These are phyloP conservation scores for Anguilla anguilla DNA, from an alignment of 2,797 vertebrate genomes.

Conservation along the genomic window DNA sequence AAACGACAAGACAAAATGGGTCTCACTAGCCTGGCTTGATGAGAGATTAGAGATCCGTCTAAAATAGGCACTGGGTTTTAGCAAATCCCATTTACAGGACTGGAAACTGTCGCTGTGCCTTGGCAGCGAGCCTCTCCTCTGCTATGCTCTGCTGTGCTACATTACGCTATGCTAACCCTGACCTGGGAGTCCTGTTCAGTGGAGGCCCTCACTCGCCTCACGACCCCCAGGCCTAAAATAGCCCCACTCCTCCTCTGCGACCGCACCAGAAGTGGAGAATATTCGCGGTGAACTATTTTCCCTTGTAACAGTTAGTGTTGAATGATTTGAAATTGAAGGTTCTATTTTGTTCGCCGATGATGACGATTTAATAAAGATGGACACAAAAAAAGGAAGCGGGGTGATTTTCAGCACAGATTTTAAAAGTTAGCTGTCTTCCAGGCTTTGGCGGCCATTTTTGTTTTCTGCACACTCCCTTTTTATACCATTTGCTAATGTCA, in stretches of 20 bases:
- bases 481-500: too few relatives aligned
- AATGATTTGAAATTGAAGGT: not conserved
- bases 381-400: too few relatives aligned
- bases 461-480: not conserved
- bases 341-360: not conserved
- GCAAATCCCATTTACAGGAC: slow-evolving; percentile 62
- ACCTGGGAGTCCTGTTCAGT: not conserved
- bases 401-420: not conserved
- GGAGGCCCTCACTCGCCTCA: not conserved
- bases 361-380: not conserved
- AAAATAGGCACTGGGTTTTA: slow-evolving; percentile 46
- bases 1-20: not conserved
- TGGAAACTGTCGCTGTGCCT: slow-evolving; percentile 39
- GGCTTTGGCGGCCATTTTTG: not conserved
- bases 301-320: not conserved
- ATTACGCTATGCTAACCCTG: not conserved
- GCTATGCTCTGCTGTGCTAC: not conserved
- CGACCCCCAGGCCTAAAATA: not conserved
- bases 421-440: not conserved
- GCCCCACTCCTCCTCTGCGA: not conserved
- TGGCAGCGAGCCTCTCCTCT: not conserved
- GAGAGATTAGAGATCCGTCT: not conserved
- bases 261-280: not conserved
- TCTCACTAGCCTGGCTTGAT: slow-evolving; percentile 10
- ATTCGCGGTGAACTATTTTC: not conserved